Evolutionary conservation across 2,113 vertebrate genomes (phyloP), one percentile per base, ranked within the genome.

Genomic region (Onychostoma macrolepis): DNA sequence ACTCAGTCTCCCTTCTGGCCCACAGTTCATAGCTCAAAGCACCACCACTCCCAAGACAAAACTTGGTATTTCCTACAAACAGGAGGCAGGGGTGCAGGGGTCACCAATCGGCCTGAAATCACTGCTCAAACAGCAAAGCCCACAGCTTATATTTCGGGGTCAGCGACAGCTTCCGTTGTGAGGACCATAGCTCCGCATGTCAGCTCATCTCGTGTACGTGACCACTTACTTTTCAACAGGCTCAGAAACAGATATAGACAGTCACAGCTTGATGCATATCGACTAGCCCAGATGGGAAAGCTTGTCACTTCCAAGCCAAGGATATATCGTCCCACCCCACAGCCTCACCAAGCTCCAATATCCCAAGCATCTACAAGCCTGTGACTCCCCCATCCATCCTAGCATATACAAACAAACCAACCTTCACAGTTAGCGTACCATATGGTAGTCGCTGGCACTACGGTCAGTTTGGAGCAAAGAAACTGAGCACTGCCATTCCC

Each of bases 161-260:
- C 79, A 83, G 72, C 41, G 33, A 85, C 58, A 45, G 50, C 74
- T 41, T 19, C 71, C 63, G 30, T 81, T 58, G 26, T 45, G 6
- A 77, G 13, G 65, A 82, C 86, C 36, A 30, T 84, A 33, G 76
- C 74, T 13, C 87, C 87, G 63, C 85, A 84, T 26, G 41, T 53
- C 48, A 86, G 56, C 58, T 72, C 80, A 11, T 69, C 86, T 58
- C 91, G 91, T 90, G 87, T 89, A 72, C 94, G 90, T 86, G 92
- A 96, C 88, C 90, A 93, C 6, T 83, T 94, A 15, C 89, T 94
- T 65, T 85, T 95, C 1, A 91, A 90, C 15, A 93, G 91, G 87
- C 92, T 95, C 80, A 91, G 94, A 87, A 94, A 95, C 91, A 92
- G 93, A 93, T 95, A 95, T 88, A 92, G 93, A 91, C 95, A 95